Conservation (phyloP, 2,797 vertebrate genomes). For the Gymnoscopelus braueri region DNA sequence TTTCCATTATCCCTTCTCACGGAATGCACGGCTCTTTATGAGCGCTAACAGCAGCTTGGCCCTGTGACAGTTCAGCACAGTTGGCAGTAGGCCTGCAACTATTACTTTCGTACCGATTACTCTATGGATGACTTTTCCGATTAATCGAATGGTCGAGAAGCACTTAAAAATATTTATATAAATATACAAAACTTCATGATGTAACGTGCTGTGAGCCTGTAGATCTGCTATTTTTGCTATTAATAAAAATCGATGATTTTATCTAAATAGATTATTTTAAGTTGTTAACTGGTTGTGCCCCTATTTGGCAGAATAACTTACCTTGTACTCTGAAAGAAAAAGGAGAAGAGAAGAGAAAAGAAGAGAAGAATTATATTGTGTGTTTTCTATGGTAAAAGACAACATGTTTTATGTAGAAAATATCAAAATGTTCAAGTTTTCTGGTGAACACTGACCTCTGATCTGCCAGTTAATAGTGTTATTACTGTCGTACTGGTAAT, state of each 20-base stretch:
- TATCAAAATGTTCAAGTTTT: neutral
- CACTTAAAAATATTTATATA: too few relatives aligned
- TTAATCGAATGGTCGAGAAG: too few relatives aligned
- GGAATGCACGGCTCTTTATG: slow-evolving; percentile 31
- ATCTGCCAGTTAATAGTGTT: slow-evolving; percentile 96
- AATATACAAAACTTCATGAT: too few relatives aligned
- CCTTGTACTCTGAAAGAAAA: slow-evolving; percentile 92
- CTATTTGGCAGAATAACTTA: slow-evolving; percentile 70
- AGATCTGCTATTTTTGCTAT: too few relatives aligned
- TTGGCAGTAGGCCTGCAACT: too few relatives aligned
- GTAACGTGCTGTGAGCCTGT: too few relatives aligned
- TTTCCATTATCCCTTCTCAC: slow-evolving; percentile 17
- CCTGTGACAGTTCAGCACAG: neutral
- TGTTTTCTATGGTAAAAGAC: neutral
- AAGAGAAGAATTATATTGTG: slow-evolving; percentile 2
- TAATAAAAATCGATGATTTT: too few relatives aligned
- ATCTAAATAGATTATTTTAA: too few relatives aligned
- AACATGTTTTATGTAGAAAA: neutral
- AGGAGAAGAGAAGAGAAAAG: slow-evolving; percentile 49
- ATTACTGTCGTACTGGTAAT: slow-evolving; percentile 94
- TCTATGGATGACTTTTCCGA: too few relatives aligned
- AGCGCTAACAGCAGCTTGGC: neutral
- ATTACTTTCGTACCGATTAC: too few relatives aligned
- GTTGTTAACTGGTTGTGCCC: too few relatives aligned
- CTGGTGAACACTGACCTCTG: slow-evolving; percentile 82